Percentiles rank a stretch among this genome's conserved stretches.
Evolutionary conservation across 2,888 invertebrate species (phyloP).

Genomic region (Limnephilus rhombicus): DNA sequence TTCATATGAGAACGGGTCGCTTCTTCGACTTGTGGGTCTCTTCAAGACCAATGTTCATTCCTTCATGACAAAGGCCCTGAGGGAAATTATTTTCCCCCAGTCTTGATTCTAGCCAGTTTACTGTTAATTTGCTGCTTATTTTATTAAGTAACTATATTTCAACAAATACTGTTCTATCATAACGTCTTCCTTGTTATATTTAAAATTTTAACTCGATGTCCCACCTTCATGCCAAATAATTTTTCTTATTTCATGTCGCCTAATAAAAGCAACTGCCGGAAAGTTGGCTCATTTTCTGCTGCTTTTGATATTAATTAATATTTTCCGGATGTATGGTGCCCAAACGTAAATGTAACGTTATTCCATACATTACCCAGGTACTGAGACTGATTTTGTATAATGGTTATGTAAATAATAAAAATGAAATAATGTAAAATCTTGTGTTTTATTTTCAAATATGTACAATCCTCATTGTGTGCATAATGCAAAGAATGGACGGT

Average conservation of each 20-base stretch:
- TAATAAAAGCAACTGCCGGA: not conserved
- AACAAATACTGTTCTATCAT: not conserved
- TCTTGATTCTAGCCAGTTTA: not conserved
- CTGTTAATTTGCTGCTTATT: not conserved
- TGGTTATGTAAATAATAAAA: conserved; percentile 49
- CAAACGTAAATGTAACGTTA: conserved; percentile 38
- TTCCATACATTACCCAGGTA: conserved; percentile 59
- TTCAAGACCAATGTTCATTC: too few relatives aligned
- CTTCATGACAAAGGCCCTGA: too few relatives aligned
- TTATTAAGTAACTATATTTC: not conserved
- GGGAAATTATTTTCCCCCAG: too few relatives aligned
- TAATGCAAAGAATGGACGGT: too few relatives aligned
- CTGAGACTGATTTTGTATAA: conserved; percentile 64
- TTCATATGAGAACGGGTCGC: too few relatives aligned
- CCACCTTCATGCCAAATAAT: not conserved
- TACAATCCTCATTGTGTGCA: not conserved
- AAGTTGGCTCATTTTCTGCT: conserved; percentile 3
- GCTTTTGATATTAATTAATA: not conserved
- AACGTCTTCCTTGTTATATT: conserved; percentile 13
- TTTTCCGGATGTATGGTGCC: conserved; percentile 35
- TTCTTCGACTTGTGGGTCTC: too few relatives aligned
- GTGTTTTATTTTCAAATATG: not conserved
- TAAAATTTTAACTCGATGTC: not conserved
- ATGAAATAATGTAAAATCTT: conserved; percentile 27
- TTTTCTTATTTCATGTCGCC: not conserved